Conservation (phyloP, 2,888 invertebrate species). For the Nemotelus pantherinus region DNA sequence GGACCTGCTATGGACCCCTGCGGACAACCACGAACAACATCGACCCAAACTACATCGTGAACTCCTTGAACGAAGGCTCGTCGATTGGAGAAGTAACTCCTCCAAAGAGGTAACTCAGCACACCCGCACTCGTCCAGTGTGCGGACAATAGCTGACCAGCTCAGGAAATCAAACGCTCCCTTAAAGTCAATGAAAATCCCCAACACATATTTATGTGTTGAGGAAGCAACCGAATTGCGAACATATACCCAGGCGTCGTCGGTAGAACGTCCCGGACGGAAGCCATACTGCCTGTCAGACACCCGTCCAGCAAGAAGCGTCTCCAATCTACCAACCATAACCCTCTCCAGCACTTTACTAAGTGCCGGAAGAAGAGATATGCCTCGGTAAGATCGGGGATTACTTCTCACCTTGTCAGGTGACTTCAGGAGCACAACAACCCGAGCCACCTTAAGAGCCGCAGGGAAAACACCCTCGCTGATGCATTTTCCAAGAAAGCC, state of each 20-base stretch:
- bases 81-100: neutral
- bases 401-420: neutral
- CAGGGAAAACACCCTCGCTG: neutral
- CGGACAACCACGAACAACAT: neutral
- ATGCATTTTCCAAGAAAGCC: neutral
- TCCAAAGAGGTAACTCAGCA: neutral
- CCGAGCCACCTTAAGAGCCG: neutral
- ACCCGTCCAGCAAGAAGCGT: neutral
- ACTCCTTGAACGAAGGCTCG: neutral
- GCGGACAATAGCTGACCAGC: neutral
- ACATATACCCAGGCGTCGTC: neutral
- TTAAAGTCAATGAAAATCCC: neutral
- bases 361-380: too few relatives aligned
- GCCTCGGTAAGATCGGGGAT: neutral
- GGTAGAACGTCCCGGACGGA: neutral
- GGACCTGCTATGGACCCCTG: conserved; percentile 8
- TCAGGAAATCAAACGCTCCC: neutral
- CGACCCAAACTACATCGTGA: neutral
- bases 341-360: neutral
- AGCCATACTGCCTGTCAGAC: neutral
- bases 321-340: neutral
- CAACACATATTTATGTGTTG: neutral
- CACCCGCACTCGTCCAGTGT: too few relatives aligned
- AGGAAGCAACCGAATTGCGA: neutral
- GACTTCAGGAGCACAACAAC: neutral